Percentiles rank a stretch among this genome's conserved stretches.
phyloP scores from a whole-genome alignment of 2,888 invertebrate genomes.

The Caenorhabditis panamensis region DNA sequence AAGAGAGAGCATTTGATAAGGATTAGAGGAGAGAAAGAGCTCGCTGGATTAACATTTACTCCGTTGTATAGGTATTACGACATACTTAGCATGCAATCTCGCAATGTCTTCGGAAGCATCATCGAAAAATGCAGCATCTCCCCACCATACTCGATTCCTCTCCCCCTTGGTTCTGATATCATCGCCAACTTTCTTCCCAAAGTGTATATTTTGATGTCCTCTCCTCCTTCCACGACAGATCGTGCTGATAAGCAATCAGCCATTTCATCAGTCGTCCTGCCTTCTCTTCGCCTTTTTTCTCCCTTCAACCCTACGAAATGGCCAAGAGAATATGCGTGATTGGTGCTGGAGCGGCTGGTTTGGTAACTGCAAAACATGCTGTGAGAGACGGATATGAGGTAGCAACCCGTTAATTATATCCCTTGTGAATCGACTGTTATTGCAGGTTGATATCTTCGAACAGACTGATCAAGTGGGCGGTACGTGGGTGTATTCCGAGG shows the following conservation, averaged over 20 bases:
- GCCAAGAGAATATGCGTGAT: constrained; percentile 86
- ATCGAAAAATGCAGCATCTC: background rate
- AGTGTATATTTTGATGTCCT: constrained; percentile 4
- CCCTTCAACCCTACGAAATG: constrained; percentile 12
- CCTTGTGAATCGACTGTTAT: background rate
- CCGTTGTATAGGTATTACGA: too few species aligned
- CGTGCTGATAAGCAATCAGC: constrained; percentile 17
- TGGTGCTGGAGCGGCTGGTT: constrained; percentile 92
- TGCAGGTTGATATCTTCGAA: constrained; percentile 85
- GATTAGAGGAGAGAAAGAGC: constrained; percentile 21
- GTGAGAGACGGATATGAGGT: constrained; percentile 57
- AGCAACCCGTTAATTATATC: constrained; percentile 12
- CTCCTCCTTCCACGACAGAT: constrained; percentile 16
- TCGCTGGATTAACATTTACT: too few species aligned
- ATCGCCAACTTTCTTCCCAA: background rate
- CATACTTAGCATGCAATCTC: too few species aligned
- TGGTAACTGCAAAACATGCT: constrained; percentile 68
- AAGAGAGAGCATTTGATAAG: constrained; percentile 10
- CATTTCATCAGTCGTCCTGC: constrained; percentile 11
- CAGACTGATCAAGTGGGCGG: constrained; percentile 89
- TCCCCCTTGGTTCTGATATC: background rate
- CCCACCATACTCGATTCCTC: background rate
- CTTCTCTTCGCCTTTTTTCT: background rate
- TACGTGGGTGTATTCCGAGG: constrained; percentile 87
- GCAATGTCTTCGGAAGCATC: background rate